Percentiles rank a stretch among this genome's conserved stretches.
Conservation (phyloP, 2,888 invertebrate species). For the Drosophila subquinaria region DNA sequence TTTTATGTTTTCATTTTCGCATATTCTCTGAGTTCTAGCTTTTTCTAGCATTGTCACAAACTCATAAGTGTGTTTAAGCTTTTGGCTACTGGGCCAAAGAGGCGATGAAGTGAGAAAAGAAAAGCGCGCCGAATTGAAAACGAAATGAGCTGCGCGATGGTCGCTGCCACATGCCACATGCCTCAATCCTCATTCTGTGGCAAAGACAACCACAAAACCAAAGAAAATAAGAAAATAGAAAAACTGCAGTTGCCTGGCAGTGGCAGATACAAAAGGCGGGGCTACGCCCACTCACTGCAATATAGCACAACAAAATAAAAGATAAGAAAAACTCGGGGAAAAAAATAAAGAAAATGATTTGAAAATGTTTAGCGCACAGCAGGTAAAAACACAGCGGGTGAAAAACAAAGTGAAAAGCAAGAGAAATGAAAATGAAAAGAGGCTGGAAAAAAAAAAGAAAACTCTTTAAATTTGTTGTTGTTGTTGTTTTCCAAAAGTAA, state of each 20-base stretch:
- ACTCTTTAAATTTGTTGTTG: conserved; percentile 6
- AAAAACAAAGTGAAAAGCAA: conserved; percentile 7
- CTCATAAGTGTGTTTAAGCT: neutral
- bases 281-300: conserved; percentile 29
- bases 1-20: no score
- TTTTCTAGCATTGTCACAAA: neutral
- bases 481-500: conserved; percentile 26
- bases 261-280: neutral
- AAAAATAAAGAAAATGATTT: conserved; percentile 16
- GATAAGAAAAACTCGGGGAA: neutral
- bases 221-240: neutral
- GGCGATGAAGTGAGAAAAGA: conserved; percentile 36
- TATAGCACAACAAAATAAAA: conserved; percentile 20
- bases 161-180: conserved; percentile 4
- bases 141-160: conserved; percentile 36
- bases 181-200: conserved; percentile 28
- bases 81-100: neutral
- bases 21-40: no score
- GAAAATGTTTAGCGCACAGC: conserved; percentile 57
- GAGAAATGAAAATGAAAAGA: conserved; percentile 10
- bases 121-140: conserved; percentile 46
- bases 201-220: conserved; percentile 6
- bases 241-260: conserved; percentile 29
- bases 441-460: neutral
- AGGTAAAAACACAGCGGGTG: conserved; percentile 42